phyloP scores from a whole-genome alignment of 2,113 vertebrate genomes.

The Mandrillus leucophaeus region DNA sequence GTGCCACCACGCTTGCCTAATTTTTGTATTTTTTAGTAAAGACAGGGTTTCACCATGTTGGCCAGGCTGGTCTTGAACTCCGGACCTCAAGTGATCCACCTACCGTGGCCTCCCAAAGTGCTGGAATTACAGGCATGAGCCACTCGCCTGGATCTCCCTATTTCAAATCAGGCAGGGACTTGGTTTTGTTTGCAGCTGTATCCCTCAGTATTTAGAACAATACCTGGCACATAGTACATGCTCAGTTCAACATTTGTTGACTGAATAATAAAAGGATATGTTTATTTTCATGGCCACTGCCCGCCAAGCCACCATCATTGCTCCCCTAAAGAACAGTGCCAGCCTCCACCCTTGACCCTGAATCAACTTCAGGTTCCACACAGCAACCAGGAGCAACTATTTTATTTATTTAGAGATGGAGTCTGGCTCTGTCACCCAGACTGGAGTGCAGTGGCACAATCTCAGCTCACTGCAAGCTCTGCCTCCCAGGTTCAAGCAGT shows the following conservation, averaged over 20 bases:
- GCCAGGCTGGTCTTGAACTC: no score
- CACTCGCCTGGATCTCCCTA: rapidly evolving
- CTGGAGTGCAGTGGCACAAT: no score
- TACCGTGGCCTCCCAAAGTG: no score
- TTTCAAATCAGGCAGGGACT: not conserved
- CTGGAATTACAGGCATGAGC: no score
- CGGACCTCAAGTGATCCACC: no score
- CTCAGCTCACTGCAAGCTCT: no score
- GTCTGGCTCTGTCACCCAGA: no score
- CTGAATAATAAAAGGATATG: not conserved
- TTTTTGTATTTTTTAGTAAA: no score
- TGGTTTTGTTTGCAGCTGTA: not conserved
- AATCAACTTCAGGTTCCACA: not conserved
- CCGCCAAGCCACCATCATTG: not conserved
- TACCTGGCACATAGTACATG: not conserved
- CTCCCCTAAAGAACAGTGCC: not conserved
- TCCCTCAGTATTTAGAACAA: not conserved
- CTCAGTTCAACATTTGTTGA: not conserved
- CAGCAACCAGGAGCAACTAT: not conserved
- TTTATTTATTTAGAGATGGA: no score
- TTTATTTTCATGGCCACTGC: not conserved
- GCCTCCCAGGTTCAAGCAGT: no score
- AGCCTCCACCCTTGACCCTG: not conserved
- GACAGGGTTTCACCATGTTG: no score
- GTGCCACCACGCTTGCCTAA: no score